Evolutionary conservation across 2,888 invertebrate genomes (phyloP), one percentile per base, ranked within the genome.

Genomic region (Hyppa rectilinea): DNA sequence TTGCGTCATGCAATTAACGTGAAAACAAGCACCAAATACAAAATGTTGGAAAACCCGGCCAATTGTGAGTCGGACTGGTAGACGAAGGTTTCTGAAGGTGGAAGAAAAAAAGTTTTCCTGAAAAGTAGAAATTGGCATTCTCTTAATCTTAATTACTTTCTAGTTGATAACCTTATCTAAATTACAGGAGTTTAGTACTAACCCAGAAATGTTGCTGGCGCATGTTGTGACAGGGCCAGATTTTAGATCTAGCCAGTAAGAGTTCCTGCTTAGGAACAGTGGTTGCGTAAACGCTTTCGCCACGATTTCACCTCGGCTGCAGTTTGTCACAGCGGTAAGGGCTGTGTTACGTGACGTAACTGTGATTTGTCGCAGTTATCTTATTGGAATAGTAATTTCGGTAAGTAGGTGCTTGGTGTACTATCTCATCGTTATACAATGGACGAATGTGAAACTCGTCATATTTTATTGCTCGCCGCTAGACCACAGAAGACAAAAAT

Each of bases 261-360:
- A 84, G 77, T 88, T 87, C 85, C 87, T 87, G 85, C 70, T 84
- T 85, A 83, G 83, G 77, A 85, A 83, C 80, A 80, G 78, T 74
- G 40, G 60, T 92, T 92, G 89, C 88, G 85, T 86, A 91, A 91
- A 80, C 82, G 83, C 92, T 92, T 91, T 92, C 92, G 87, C 89
- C 78, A 70, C 82, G 89, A 89, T 92, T 91, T 90, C 89, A 88
- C 85, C 71, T 74, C 71, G 70, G 60, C 52, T 82, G 77, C 72
- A 84, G 80, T 85, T 84, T 87, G 86, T 85, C 86, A 84, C 87
- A 78, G 80, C 77, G 53, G 68, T 63, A 81, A 80, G 86, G 84
- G 86, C 78, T 80, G 68, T 34, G 64, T 45, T 34, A 29, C 70
- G 56, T 72, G 85, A 79, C 68, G 84, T 83, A 83, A 89, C 83